A percentile compares a stretch with the other conserved stretches of the same genome.
Conservation (phyloP, 2,797 vertebrate species). For the Microctenopoma steveboyesi region DNA sequence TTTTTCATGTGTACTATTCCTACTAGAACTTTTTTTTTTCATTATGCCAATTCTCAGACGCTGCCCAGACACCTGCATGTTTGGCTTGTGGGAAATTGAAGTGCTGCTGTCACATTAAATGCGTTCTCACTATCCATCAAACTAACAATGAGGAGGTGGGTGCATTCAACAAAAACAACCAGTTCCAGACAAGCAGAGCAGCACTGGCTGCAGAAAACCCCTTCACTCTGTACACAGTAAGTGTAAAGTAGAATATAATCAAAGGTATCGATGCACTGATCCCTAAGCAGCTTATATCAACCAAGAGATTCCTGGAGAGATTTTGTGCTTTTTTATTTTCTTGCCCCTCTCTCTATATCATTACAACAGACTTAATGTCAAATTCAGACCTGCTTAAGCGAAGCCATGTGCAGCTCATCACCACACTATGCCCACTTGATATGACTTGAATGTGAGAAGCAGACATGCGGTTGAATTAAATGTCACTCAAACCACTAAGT, state of each 20-base stretch:
- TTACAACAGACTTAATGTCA: constrained; percentile 39
- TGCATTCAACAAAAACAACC: constrained; percentile 54
- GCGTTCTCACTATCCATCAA: constrained; percentile 58
- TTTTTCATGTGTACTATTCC: constrained; percentile 1
- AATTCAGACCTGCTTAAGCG: constrained; percentile 21
- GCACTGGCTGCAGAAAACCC: constrained; percentile 29
- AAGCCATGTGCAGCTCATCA: constrained; percentile 5
- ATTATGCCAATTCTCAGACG: constrained; percentile 8
- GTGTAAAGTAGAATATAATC: constrained; percentile 32
- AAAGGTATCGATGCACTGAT: constrained; percentile 17
- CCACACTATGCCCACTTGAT: constrained; percentile 13
- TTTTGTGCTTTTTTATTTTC: constrained; percentile 31
- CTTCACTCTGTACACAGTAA: background rate
- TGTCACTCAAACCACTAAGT: constrained; percentile 38
- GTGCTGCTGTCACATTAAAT: constrained; percentile 59
- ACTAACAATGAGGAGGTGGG: constrained; percentile 47
- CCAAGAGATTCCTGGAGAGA: constrained; percentile 16
- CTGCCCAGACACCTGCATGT: constrained; percentile 35
- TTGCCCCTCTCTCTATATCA: constrained; percentile 28
- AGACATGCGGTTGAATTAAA: constrained; percentile 53
- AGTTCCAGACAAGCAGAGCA: constrained; percentile 47
- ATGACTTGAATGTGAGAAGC: constrained; percentile 24
- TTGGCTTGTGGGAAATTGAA: constrained; percentile 30
- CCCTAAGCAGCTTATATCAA: constrained; percentile 29
- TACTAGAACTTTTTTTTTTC: background rate